phyloP scores from a whole-genome alignment of 2,113 vertebrate species.

The Nycticryphes semicollaris region DNA sequence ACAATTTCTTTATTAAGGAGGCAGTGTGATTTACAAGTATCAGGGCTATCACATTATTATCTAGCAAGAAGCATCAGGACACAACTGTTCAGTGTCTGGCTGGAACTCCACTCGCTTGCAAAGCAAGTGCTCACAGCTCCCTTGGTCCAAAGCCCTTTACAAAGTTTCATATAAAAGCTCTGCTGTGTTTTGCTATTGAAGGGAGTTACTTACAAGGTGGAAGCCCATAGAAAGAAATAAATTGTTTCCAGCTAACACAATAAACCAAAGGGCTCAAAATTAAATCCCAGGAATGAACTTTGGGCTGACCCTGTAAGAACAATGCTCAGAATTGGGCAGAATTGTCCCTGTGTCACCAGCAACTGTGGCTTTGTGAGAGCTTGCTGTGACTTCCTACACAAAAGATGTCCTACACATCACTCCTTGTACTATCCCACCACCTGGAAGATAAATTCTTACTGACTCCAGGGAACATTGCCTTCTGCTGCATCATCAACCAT shows the following conservation, averaged over 20 bases:
- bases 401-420: not conserved
- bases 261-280: not conserved
- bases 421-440: not conserved
- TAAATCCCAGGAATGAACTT: not conserved
- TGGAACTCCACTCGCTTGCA: not conserved
- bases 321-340: not conserved
- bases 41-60: not conserved
- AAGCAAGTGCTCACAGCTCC: not conserved
- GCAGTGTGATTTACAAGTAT: constrained; percentile 5
- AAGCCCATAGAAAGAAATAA: not conserved
- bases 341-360: not conserved
- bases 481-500: constrained; percentile 13
- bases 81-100: not conserved
- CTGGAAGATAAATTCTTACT: not conserved
- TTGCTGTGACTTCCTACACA: not conserved
- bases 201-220: not conserved
- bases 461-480: constrained; percentile 3
- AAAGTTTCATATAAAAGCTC: not conserved
- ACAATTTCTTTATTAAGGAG: not conserved
- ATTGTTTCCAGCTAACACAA: not conserved
- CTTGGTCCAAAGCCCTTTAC: not conserved
- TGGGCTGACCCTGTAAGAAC: not conserved
- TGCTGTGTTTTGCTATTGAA: not conserved
- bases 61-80: not conserved
- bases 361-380: not conserved